These are phyloP conservation scores for Malurus splendens DNA, from an alignment of 2,797 vertebrate genomes.

Conservation along the genomic window DNA sequence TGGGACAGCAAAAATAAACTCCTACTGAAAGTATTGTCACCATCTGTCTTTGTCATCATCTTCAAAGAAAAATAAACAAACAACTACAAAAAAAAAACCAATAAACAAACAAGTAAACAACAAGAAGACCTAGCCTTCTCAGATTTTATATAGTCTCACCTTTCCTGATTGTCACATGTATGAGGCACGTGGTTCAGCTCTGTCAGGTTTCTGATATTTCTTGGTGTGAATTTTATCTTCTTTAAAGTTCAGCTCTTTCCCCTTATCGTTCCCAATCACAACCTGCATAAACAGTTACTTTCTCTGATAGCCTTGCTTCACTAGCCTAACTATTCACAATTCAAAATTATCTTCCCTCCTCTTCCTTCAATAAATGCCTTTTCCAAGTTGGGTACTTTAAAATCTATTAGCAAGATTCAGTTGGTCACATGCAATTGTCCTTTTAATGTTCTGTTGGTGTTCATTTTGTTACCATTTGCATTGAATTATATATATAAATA, in stretches of 20 bases:
- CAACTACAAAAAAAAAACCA: accelerated
- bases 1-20: background rate
- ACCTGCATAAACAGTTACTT: background rate
- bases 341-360: background rate
- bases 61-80: background rate
- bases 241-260: background rate
- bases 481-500: background rate
- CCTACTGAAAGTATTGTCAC: background rate
- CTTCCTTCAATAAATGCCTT: background rate
- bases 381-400: background rate
- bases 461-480: background rate
- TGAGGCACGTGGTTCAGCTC: background rate
- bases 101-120: background rate
- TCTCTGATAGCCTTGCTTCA: background rate
- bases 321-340: background rate
- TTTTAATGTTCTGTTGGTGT: background rate
- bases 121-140: background rate
- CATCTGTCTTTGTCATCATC: background rate
- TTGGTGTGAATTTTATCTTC: background rate
- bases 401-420: background rate
- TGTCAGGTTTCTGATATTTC: background rate
- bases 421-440: background rate
- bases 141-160: background rate
- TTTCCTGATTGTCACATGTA: background rate
- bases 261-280: background rate